Evolutionary conservation across 2,797 vertebrate species (phyloP), one percentile per base, ranked within the genome.

Genomic region (Nyctibius grandis): DNA sequence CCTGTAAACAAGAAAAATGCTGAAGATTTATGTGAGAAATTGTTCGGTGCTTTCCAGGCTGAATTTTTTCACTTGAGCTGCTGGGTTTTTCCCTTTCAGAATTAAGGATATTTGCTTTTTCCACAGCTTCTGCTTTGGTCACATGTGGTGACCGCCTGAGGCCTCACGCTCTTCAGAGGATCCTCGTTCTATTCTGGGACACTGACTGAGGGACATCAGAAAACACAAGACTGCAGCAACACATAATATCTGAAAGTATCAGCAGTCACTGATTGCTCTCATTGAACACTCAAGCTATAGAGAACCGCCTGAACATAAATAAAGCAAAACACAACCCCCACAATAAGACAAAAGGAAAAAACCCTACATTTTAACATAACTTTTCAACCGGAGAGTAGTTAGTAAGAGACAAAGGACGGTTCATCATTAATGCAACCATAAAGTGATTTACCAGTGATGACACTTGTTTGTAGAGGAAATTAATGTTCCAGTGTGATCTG

Each of bases 101-200:
- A 64, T 44, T 61, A 72, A 33, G 42, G 61, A 92, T 28, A 64
- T 25, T 31, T 85, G 20, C 11, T 82, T 79, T 84, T 70, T 77
- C 36, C 34, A 54, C 77, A 87, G 34, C 88, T 96, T 96, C 95
- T 91, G 90, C 93, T 96, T 95, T 80, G 70, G 86, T 93, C 91
- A 87, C 74, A 69, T 69, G 89, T 28, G 56, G 70, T 53, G 33
- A 79, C n/a, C 1, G 20, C 40, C 48, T 33, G 70, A 82, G 42
- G 68, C 7, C 44, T 73, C 69, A 86, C 0, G 0, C 16, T 61
- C 20, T 84, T 89, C 0, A 1, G 56, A 86, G 67, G 54, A 95
- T 95, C 88, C 94, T 90, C 77, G 57, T 97, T 96, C 80, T 95
- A 67, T 95, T 93, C 33, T 76, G 59, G 80, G 89, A 81, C 50